These are phyloP conservation scores for Neoascia interrupta DNA, from an alignment of 2,888 invertebrate genomes.

Conservation along the genomic window DNA sequence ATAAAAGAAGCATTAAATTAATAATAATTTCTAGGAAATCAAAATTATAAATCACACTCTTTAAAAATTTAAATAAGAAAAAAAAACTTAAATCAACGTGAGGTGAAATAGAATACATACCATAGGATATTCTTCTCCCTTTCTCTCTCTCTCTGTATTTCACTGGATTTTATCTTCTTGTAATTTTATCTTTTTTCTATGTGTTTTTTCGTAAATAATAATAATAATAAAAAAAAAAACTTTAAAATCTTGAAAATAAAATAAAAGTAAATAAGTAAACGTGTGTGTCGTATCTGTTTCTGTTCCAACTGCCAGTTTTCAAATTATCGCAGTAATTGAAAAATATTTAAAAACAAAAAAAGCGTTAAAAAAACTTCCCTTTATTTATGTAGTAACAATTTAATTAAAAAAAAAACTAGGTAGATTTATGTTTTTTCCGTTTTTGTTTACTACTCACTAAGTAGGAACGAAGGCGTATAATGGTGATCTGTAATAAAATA, in stretches of 20 bases:
- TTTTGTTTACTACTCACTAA: conserved; percentile 61
- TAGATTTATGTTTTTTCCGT: conserved; percentile 34
- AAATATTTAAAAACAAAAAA: conserved; percentile 53
- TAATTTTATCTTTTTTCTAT: conserved; percentile 66
- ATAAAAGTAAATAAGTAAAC: conserved; percentile 33
- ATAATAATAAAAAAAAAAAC: conserved; percentile 32
- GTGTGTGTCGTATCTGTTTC: conserved; percentile 63
- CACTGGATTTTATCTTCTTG: conserved; percentile 62
- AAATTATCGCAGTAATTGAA: conserved; percentile 66
- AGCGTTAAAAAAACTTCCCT: conserved; percentile 55
- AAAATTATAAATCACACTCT: conserved; percentile 38
- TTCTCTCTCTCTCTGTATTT: conserved; percentile 58
- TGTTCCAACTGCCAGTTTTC: conserved; percentile 64
- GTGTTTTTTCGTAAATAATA: conserved; percentile 63
- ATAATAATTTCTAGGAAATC: conserved; percentile 52
- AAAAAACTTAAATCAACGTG: conserved; percentile 9
- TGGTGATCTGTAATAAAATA: conserved; percentile 65
- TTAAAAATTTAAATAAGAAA: conserved; percentile 10
- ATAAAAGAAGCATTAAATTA: conserved; percentile 23
- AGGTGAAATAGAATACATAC: conserved; percentile 32
- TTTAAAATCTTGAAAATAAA: too few species aligned
- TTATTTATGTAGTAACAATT: conserved; percentile 55
- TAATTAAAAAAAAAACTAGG: conserved; percentile 62
- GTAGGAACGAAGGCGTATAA: conserved; percentile 55
- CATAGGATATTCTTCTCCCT: conserved; percentile 29